Base-by-base conservation (phyloP, 2,797 vertebrate species). In the Furcifer pardalis region DNA sequence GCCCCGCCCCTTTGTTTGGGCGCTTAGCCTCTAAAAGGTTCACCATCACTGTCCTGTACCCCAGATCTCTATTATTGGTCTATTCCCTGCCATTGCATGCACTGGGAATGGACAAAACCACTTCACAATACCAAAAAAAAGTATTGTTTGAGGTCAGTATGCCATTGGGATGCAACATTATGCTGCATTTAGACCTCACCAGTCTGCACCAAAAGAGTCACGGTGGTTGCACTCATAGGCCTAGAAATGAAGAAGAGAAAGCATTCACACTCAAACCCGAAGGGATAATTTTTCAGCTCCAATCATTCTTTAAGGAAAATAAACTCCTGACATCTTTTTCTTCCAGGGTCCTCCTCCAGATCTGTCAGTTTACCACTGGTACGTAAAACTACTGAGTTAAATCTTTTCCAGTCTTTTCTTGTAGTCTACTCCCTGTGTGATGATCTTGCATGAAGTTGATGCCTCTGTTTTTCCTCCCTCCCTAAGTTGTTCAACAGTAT, bases 321-420 rank as follows among this genome's bases (percentile, higher is more conserved):
- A 17, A 17, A 56, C 21, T 56, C 52, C 52, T 56, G 52, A 56
- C 52, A 5, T 56, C 85, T 78, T 86, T 72, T 30, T 90, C 56
- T 59, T n/a, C 69, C 93, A 99, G 98, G 97, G 88, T 60, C 91
- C 94, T 2, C 93, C 95, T 32, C 96, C 97, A 2, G 97, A 98
- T 91, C 94, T 98, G 25, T 96, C 97, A 0, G 46, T 89, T 52
- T 96, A 95, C 83, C 92, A 84, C 83, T 99, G 98, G 98, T 99
- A 79, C 94, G 96, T 96, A 65, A 17, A 30, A 15, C 23, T 19
- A 79, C 27, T 68, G 63, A 44, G 75, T 32, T 15, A 56, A 49
- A 63, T 32, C 66, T 49, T 15, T 35, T n/a, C 37, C 44, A 37
- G 8, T 79, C 7, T 27, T 56, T 37, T 37, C 52, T 56, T 56